phyloP scores from a whole-genome alignment of 2,888 invertebrate genomes.

The Polia nebulosa region DNA sequence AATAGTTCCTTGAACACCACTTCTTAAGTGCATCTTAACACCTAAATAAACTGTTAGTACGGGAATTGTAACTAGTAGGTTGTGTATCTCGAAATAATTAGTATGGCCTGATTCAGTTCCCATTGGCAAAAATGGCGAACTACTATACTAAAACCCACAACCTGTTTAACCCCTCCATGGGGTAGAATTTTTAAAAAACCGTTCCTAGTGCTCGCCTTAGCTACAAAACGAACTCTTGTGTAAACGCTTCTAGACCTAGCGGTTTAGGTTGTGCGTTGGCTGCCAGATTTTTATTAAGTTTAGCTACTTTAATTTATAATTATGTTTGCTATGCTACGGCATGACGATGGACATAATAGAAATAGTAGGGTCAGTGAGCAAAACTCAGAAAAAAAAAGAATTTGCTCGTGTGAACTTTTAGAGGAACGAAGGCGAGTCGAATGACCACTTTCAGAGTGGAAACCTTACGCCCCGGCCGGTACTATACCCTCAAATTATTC shows the following conservation, averaged over 20 bases:
- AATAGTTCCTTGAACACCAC: slow-evolving; percentile 8
- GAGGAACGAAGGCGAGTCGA: slow-evolving; percentile 71
- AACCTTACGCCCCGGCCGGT: slow-evolving; percentile 73
- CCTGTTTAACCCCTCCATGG: not conserved
- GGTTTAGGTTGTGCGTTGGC: not conserved
- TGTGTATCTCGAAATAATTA: not conserved
- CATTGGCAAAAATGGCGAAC: not conserved
- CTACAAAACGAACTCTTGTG: not conserved
- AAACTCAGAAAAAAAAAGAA: slow-evolving; percentile 61
- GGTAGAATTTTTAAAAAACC: not conserved
- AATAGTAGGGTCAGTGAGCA: slow-evolving; percentile 41
- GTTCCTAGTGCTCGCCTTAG: not conserved
- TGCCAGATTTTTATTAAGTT: too few species aligned
- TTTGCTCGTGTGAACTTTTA: slow-evolving; percentile 66
- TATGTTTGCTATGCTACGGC: not conserved
- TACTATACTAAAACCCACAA: not conserved
- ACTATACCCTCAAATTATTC: slow-evolving; percentile 76
- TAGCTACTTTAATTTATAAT: not conserved
- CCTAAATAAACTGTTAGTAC: not conserved
- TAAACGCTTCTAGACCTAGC: not conserved
- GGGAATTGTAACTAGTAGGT: not conserved
- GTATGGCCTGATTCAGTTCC: not conserved
- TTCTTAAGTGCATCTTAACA: slow-evolving; percentile 7
- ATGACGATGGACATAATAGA: slow-evolving; percentile 33
- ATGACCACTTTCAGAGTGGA: slow-evolving; percentile 74